Conservation (phyloP, 2,797 vertebrate genomes). For the Eulemur rubriventer region DNA sequence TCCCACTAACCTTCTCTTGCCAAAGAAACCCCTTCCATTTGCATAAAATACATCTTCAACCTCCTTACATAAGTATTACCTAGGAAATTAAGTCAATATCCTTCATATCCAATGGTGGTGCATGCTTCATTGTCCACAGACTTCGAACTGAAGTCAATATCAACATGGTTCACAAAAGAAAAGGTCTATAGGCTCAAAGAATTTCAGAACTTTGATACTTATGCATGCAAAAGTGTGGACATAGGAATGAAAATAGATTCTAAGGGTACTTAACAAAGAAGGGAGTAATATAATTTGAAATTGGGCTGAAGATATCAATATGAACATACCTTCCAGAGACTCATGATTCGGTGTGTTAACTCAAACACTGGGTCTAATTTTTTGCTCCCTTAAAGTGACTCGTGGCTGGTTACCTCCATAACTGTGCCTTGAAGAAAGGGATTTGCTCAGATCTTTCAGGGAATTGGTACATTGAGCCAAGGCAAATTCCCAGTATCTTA, state of each 20-base stretch:
- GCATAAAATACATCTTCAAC: background rate
- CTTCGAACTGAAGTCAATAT: background rate
- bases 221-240: background rate
- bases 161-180: background rate
- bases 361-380: background rate
- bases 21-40: background rate
- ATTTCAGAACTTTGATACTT: background rate
- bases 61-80: background rate
- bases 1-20: background rate
- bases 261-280: background rate
- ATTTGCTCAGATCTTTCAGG: background rate
- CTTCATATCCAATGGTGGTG: background rate
- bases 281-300: background rate
- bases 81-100: background rate
- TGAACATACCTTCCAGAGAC: background rate
- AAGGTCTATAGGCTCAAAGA: background rate
- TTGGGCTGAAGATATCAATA: background rate
- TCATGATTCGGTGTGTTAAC: background rate
- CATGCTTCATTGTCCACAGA: background rate
- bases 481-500: background rate
- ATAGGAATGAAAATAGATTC: background rate
- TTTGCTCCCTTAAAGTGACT: background rate
- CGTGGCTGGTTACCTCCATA: background rate
- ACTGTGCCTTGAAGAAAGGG: background rate
- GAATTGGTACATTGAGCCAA: background rate